Percentiles rank a stretch among this genome's conserved stretches.
phyloP scores from a whole-genome alignment of 2,113 vertebrate species.

The Illadopsis cleaveri region DNA sequence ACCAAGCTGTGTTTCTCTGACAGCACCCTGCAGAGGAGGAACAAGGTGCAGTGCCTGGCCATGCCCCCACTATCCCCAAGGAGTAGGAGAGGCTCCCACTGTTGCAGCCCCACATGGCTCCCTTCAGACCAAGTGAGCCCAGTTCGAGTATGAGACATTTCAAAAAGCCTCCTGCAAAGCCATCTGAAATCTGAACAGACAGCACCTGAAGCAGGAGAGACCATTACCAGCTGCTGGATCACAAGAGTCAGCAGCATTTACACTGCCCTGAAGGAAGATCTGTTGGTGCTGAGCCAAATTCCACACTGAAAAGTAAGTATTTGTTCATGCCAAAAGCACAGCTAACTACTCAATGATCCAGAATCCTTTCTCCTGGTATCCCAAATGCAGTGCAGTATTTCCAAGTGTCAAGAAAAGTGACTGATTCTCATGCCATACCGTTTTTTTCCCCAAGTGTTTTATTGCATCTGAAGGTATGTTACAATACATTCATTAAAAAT shows the following conservation, averaged over 20 bases:
- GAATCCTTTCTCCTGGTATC: not conserved
- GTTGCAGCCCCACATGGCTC: constrained; percentile 82
- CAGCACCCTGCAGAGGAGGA: constrained; percentile 75
- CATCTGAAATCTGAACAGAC: constrained; percentile 75
- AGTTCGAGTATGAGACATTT: constrained; percentile 81
- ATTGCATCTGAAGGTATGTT: not conserved
- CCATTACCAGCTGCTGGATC: not conserved
- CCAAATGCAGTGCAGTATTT: not conserved
- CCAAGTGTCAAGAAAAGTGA: not conserved
- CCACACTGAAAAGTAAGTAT: not conserved
- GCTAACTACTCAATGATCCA: not conserved
- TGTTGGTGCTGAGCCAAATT: not conserved
- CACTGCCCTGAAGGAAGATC: not conserved
- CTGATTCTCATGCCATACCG: no score
- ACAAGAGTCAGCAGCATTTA: not conserved
- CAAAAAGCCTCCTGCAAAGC: constrained; percentile 78
- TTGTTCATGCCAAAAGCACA: not conserved
- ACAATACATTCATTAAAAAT: not conserved
- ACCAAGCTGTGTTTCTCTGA: not conserved
- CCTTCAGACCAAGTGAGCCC: constrained; percentile 81
- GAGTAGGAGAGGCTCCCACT: constrained; percentile 71
- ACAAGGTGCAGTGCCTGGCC: constrained; percentile 62
- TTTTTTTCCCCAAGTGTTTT: not conserved
- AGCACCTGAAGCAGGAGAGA: not conserved
- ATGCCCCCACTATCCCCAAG: constrained; percentile 71